Evolutionary conservation across 1,140 invertebrate genomes (phyloP).

Genomic region (Propsilocerus akamusi): DNA sequence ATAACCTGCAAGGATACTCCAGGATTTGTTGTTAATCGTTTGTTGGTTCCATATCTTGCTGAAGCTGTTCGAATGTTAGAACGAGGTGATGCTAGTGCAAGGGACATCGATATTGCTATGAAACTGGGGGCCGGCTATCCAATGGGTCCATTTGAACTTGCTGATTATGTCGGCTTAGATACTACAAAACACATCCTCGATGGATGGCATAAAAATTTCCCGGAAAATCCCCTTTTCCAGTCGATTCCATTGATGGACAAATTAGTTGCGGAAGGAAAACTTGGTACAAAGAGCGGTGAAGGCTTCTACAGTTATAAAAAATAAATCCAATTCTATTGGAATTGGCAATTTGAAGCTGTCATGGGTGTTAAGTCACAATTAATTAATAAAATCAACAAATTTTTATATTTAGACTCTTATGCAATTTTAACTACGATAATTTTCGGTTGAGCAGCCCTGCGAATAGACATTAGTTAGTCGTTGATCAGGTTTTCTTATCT

Average conservation of each 20-base stretch:
- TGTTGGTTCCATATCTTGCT: conserved; percentile 57
- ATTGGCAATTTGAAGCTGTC: no score
- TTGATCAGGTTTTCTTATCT: no score
- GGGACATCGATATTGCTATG: conserved; percentile 73
- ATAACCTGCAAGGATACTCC: conserved; percentile 72
- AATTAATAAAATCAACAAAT: no score
- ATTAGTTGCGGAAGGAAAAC: conserved; percentile 59
- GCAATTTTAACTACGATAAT: no score
- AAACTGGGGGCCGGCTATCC: conserved; percentile 69
- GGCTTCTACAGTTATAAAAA: conserved; percentile 71
- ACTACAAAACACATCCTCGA: conserved; percentile 39
- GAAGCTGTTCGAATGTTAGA: conserved; percentile 61
- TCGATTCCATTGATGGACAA: conserved; percentile 45
- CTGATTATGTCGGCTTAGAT: conserved; percentile 66
- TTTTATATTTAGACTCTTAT: no score
- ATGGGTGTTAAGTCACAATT: no score
- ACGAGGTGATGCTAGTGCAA: conserved; percentile 52
- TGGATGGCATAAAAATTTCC: conserved; percentile 61
- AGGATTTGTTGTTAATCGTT: conserved; percentile 70
- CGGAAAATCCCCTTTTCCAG: conserved; percentile 55
- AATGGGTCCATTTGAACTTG: conserved; percentile 68
- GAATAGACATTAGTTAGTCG: no score
- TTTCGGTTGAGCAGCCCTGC: no score
- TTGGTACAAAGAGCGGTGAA: conserved; percentile 69
- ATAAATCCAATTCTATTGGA: no score